Evolutionary conservation across 2,797 vertebrate species (phyloP).

Genomic region (Rachycentron canadum): DNA sequence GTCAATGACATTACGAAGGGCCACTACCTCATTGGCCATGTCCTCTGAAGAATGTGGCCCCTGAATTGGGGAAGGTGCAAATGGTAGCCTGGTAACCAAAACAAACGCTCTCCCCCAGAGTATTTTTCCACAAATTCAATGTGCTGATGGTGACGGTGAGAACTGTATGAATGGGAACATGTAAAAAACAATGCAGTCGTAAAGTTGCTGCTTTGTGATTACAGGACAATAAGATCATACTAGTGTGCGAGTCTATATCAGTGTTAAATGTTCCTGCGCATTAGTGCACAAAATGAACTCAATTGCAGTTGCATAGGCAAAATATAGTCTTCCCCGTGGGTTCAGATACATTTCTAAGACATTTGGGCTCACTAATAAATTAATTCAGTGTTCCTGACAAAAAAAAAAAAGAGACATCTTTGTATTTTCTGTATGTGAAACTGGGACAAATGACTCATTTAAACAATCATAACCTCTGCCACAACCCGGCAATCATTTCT

Average conservation of each 20-base stretch:
- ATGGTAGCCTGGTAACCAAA: too few species aligned
- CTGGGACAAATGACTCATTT: conserved; percentile 17
- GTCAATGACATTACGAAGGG: too few species aligned
- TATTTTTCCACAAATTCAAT: not conserved
- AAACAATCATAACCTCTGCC: conserved; percentile 3
- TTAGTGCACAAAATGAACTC: not conserved
- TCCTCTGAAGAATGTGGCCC: too few species aligned
- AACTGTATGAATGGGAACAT: not conserved
- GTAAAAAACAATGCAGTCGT: not conserved
- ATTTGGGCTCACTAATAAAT: not conserved
- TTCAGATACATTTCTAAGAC: not conserved
- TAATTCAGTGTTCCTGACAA: not conserved
- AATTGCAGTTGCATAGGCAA: not conserved
- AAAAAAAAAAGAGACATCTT: not conserved
- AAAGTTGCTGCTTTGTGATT: not conserved
- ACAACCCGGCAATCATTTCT: conserved; percentile 7
- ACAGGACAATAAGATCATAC: not conserved
- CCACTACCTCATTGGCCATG: too few species aligned
- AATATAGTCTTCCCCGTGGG: not conserved
- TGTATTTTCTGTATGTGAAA: conserved; percentile 15
- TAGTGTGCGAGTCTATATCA: not conserved
- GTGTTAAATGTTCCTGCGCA: not conserved
- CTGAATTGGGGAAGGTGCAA: not conserved
- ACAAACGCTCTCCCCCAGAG: not conserved
- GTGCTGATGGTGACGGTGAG: not conserved